Conservation (phyloP, 1,140 invertebrate genomes). For the Wasmannia auropunctata region DNA sequence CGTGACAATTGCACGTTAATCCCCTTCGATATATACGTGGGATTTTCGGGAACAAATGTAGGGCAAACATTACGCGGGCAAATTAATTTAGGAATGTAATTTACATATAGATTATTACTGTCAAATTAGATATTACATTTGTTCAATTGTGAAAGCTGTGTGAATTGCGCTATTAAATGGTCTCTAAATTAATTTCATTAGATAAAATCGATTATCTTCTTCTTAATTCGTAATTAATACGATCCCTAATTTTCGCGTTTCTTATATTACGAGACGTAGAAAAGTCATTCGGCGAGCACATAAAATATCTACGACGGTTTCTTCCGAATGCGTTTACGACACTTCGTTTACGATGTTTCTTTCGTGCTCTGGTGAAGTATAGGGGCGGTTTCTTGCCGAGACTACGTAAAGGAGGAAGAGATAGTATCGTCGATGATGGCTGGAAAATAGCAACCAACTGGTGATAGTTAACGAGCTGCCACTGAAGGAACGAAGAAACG, state of each 20-base stretch:
- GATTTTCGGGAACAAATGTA: background rate
- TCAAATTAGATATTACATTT: background rate
- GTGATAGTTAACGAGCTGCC: slow-evolving; percentile 70
- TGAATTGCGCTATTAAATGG: background rate
- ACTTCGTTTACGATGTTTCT: slow-evolving; percentile 69
- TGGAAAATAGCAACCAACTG: slow-evolving; percentile 53
- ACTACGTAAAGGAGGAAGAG: slow-evolving; percentile 11
- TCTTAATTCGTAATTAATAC: background rate
- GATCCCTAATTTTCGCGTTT: background rate
- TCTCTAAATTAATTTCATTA: background rate
- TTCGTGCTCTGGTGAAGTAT: slow-evolving; percentile 57
- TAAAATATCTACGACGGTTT: slow-evolving; percentile 37
- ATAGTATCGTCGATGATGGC: slow-evolving; percentile 40
- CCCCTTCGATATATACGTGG: background rate
- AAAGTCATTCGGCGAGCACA: slow-evolving; percentile 4
- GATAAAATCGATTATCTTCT: background rate
- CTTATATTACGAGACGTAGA: background rate
- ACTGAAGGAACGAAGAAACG: slow-evolving; percentile 52
- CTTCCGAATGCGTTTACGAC: slow-evolving; percentile 69
- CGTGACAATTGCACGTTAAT: slow-evolving; percentile 17
- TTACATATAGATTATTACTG: background rate
- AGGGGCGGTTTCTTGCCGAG: slow-evolving; percentile 25
- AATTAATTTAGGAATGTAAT: slow-evolving; percentile 3
- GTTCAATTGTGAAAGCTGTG: background rate
- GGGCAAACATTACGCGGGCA: background rate